phyloP scores from a whole-genome alignment of 2,113 vertebrate species.

The Phalacrocorax carbo region DNA sequence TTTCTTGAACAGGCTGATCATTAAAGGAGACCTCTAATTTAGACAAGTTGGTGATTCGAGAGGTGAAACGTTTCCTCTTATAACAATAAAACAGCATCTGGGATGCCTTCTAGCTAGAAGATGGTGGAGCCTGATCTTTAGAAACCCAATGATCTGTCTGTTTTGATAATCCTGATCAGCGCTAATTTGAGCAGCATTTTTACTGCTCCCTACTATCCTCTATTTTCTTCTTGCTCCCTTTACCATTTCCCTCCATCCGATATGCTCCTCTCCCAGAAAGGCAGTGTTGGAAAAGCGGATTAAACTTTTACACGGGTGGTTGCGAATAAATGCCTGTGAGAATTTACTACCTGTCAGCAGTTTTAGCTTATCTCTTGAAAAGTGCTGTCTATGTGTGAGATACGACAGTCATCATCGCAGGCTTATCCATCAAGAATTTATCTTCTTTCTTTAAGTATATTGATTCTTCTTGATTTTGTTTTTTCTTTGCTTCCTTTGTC shows the following conservation, averaged over 20 bases:
- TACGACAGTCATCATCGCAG: accelerated
- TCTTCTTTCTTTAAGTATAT: neutral
- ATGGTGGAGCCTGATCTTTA: neutral
- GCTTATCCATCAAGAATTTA: neutral
- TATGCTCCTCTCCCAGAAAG: neutral
- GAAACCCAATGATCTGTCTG: neutral
- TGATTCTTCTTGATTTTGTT: neutral
- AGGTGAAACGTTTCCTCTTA: neutral
- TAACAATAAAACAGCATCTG: neutral
- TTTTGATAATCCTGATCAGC: neutral
- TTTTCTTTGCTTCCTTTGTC: neutral
- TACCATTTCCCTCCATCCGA: neutral
- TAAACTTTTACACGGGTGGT: neutral
- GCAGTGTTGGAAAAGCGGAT: neutral
- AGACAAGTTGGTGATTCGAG: neutral
- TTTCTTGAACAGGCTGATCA: neutral
- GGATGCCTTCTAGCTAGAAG: neutral
- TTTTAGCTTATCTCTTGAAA: neutral
- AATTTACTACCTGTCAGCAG: neutral
- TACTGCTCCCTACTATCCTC: neutral
- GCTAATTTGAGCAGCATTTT: neutral
- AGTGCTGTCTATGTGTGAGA: neutral
- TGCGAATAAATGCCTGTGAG: neutral
- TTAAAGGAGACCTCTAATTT: neutral
- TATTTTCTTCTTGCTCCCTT: neutral